These are phyloP conservation scores for Lithosia quadra DNA, from an alignment of 2,888 invertebrate species.

Conservation along the genomic window DNA sequence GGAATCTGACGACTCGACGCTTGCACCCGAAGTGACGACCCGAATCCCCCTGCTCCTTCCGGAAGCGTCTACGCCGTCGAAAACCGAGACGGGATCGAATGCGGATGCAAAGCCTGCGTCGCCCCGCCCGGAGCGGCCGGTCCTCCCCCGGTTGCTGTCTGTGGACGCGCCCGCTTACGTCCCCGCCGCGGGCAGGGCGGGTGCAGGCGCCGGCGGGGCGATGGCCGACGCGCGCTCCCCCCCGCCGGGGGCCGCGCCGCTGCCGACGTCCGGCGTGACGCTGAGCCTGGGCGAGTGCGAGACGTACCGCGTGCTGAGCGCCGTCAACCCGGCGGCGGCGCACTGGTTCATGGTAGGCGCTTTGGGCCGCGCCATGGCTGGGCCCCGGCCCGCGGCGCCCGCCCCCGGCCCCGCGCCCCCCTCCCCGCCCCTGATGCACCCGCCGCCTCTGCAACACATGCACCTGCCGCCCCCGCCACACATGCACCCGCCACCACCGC, in stretches of 20 bases:
- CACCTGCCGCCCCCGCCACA: conserved; percentile 17
- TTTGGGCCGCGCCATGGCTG: conserved; percentile 53
- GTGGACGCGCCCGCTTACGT: conserved; percentile 13
- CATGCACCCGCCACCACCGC: conserved; percentile 27
- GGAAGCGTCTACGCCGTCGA: not conserved
- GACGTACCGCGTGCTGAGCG: conserved; percentile 60
- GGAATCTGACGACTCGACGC: conserved; percentile 8
- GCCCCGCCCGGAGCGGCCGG: not conserved
- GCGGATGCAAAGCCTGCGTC: not conserved
- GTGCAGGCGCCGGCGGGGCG: not conserved
- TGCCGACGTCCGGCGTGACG: conserved; percentile 41
- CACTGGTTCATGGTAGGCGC: conserved; percentile 67
- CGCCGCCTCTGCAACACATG: not conserved
- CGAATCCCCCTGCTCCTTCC: conserved; percentile 16
- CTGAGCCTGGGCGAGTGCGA: conserved; percentile 64
- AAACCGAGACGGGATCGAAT: not conserved
- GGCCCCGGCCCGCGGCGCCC: not conserved
- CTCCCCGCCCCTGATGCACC: not conserved
- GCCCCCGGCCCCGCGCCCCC: not conserved
- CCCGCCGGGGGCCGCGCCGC: conserved; percentile 34
- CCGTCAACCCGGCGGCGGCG: conserved; percentile 63
- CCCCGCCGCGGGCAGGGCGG: not conserved
- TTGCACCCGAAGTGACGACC: not conserved
- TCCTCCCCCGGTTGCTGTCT: conserved; percentile 2
- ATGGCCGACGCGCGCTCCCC: conserved; percentile 13